Evolutionary conservation across 2,113 vertebrate species (phyloP).

Genomic region (Poecile atricapillus): DNA sequence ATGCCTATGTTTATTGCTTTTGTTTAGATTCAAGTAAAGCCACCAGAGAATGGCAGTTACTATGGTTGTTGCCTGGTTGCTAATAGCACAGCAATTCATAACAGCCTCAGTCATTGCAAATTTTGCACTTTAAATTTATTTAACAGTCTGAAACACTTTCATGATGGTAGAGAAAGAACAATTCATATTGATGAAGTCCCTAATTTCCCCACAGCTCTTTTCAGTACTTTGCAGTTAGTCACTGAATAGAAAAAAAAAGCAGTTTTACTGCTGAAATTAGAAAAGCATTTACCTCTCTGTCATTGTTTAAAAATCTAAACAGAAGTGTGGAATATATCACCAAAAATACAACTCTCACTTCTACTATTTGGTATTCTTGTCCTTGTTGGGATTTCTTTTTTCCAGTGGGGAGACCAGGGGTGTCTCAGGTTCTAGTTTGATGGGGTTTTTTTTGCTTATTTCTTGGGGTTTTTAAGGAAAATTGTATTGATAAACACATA

Average conservation of each 20-base stretch:
- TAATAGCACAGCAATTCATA: background rate
- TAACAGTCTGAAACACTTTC: background rate
- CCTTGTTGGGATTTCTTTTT: background rate
- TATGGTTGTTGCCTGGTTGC: slow-evolving; percentile 16
- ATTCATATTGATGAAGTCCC: background rate
- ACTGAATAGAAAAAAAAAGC: background rate
- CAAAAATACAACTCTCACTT: background rate
- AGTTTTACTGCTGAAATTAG: background rate
- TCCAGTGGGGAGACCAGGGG: background rate
- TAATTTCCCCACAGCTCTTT: background rate
- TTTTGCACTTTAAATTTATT: background rate
- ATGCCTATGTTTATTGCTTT: background rate
- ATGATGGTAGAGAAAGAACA: background rate
- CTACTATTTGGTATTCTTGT: background rate
- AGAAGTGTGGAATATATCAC: background rate
- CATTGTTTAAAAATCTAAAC: background rate
- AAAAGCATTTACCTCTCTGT: background rate
- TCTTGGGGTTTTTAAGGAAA: background rate
- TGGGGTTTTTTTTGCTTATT: rapidly evolving
- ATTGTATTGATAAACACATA: background rate
- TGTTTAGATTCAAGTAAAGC: background rate
- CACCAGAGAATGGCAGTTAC: background rate
- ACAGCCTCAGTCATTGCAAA: background rate
- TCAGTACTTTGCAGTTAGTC: background rate
- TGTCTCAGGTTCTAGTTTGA: background rate